These are phyloP conservation scores for Peromyscus nudipes DNA, from an alignment of 2,797 vertebrate genomes.

Conservation along the genomic window DNA sequence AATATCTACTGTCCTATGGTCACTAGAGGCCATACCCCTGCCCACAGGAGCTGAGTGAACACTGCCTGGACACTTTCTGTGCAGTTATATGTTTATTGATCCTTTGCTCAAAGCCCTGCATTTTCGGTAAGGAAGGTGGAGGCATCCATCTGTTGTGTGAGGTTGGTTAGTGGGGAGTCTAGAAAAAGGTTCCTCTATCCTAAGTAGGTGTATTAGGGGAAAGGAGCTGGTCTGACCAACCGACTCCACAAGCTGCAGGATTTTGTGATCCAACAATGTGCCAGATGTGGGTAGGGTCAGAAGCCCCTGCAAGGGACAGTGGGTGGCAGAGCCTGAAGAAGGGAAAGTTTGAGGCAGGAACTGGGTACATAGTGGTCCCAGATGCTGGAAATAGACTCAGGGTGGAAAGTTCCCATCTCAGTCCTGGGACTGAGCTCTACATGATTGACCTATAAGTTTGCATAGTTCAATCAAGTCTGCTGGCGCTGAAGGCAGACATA, in stretches of 20 bases:
- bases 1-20: accelerated
- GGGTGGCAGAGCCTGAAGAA: too few relatives aligned
- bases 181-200: neutral
- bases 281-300: too few relatives aligned
- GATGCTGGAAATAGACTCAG: neutral
- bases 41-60: neutral
- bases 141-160: accelerated
- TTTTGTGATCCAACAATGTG: neutral
- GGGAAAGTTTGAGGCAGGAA: neutral
- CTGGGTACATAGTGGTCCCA: neutral
- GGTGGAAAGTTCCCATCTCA: neutral
- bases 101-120: accelerated
- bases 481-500: too few relatives aligned
- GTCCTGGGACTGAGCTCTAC: neutral
- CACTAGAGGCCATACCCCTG: accelerated
- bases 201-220: too few relatives aligned
- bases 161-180: neutral
- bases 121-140: neutral
- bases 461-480: too few relatives aligned
- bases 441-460: too few relatives aligned
- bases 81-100: accelerated
- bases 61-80: accelerated
- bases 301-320: neutral
- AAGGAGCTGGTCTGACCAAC: neutral
- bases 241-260: neutral